Percentiles rank a stretch among this genome's conserved stretches.
phyloP scores from a whole-genome alignment of 2,113 vertebrate genomes.

The Caracal caracal region DNA sequence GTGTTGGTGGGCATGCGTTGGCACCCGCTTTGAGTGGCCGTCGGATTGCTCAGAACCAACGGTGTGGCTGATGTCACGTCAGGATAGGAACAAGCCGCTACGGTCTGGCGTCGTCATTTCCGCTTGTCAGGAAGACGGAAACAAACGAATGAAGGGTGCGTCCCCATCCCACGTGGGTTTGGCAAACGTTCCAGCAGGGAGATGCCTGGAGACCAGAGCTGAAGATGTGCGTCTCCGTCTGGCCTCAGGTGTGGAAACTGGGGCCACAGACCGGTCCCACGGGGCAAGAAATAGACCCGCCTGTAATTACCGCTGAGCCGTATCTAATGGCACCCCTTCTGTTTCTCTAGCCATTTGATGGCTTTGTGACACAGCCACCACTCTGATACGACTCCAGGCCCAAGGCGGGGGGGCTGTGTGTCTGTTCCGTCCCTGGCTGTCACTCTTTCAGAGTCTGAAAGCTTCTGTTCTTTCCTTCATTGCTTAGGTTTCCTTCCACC shows the following conservation, averaged over 20 bases:
- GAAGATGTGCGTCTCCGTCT: slow-evolving; percentile 65
- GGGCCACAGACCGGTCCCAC: slow-evolving; percentile 75
- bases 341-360: slow-evolving; percentile 71
- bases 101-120: neutral
- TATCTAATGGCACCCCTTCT: slow-evolving; percentile 72
- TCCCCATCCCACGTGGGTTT: slow-evolving; percentile 71
- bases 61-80: neutral
- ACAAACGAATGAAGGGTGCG: slow-evolving; percentile 68
- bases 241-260: slow-evolving; percentile 68
- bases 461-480: neutral
- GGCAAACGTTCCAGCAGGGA: slow-evolving; percentile 71
- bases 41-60: neutral
- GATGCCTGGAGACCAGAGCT: slow-evolving; percentile 62
- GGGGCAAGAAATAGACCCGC: slow-evolving; percentile 81
- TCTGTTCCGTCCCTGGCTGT: neutral
- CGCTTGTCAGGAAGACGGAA: neutral
- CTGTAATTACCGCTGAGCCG: slow-evolving; percentile 83
- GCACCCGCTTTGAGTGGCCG: fast-evolving
- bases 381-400: neutral
- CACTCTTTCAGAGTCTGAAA: neutral
- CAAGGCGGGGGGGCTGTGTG: neutral
- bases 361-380: slow-evolving; percentile 73
- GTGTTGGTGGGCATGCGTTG: too few species aligned
- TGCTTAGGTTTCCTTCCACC: neutral
- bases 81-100: neutral